A percentile compares a stretch with the other conserved stretches of the same genome.
These are phyloP conservation scores for Bombus confusus DNA, from an alignment of 1,140 invertebrate species.

Conservation along the genomic window DNA sequence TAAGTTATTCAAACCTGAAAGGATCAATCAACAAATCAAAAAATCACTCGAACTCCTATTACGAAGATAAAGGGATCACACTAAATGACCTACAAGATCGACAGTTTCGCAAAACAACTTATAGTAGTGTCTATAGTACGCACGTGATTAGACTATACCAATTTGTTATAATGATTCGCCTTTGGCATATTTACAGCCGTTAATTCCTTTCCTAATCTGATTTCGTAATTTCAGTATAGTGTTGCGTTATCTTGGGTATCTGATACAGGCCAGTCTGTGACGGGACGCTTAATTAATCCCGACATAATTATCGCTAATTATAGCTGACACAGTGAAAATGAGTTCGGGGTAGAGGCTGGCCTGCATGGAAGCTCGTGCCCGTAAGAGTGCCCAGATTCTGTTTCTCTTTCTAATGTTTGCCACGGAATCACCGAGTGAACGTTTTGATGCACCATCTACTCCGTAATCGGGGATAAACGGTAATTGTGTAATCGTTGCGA, in stretches of 20 bases:
- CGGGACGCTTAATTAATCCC: slow-evolving; percentile 49
- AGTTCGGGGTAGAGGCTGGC: not conserved
- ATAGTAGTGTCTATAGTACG: no score
- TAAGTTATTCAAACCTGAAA: not conserved
- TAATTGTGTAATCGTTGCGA: slow-evolving; percentile 59
- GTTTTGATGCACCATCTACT: slow-evolving; percentile 52
- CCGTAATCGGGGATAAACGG: slow-evolving; percentile 67
- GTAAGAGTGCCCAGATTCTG: not conserved
- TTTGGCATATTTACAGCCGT: slow-evolving; percentile 3
- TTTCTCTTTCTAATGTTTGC: not conserved
- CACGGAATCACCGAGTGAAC: slow-evolving; percentile 43
- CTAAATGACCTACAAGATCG: not conserved
- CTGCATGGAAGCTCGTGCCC: not conserved
- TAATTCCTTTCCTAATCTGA: slow-evolving; percentile 52
- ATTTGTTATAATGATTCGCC: slow-evolving; percentile 43
- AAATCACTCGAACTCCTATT: not conserved
- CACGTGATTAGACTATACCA: not conserved
- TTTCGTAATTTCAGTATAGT: not conserved
- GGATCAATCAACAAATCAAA: not conserved
- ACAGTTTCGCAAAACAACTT: slow-evolving; percentile 12
- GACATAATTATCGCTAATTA: slow-evolving; percentile 57
- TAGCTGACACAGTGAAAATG: not conserved
- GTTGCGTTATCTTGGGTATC: slow-evolving; percentile 8
- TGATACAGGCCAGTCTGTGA: not conserved
- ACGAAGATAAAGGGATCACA: not conserved